A percentile compares a stretch with the other conserved stretches of the same genome.
Conservation (phyloP, 1,140 invertebrate species). For the Neuroterus valhalla region DNA sequence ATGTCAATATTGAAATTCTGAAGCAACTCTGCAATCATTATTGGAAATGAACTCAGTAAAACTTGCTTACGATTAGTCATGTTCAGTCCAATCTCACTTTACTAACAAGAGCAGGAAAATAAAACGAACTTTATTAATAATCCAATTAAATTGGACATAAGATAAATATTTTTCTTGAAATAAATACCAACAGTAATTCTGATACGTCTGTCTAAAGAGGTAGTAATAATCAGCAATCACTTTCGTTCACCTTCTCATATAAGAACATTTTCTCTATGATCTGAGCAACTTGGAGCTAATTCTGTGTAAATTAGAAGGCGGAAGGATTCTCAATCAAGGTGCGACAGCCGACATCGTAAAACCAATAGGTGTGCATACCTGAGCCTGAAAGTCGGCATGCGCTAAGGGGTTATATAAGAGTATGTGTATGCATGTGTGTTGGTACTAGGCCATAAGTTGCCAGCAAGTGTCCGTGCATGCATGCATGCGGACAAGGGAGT, state of each 20-base stretch:
- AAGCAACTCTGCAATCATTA: too few relatives aligned
- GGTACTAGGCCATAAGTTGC: neutral
- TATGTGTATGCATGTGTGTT: constrained; percentile 2
- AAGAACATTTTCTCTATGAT: constrained; percentile 22
- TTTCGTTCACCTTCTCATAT: neutral
- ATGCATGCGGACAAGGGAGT: constrained; percentile 33
- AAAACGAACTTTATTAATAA: constrained; percentile 6
- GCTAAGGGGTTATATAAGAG: neutral
- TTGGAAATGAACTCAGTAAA: too few relatives aligned
- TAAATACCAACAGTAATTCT: neutral
- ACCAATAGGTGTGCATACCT: constrained; percentile 28
- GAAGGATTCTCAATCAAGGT: constrained; percentile 29
- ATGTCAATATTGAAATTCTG: too few relatives aligned
- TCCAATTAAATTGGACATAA: constrained; percentile 10
- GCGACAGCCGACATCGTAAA: constrained; percentile 28
- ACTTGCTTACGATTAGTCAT: too few relatives aligned
- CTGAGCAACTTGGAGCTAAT: constrained; percentile 12
- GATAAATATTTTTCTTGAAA: constrained; percentile 8
- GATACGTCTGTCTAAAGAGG: neutral
- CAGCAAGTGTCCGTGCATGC: constrained; percentile 8
- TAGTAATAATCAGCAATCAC: constrained; percentile 8
- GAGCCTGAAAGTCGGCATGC: neutral
- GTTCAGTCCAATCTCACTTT: too few relatives aligned
- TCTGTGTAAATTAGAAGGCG: constrained; percentile 25
- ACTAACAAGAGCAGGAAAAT: constrained; percentile 1